Evolutionary conservation across 2,113 vertebrate species (phyloP), one percentile per base, ranked within the genome.

Genomic region (Alligator sinensis): DNA sequence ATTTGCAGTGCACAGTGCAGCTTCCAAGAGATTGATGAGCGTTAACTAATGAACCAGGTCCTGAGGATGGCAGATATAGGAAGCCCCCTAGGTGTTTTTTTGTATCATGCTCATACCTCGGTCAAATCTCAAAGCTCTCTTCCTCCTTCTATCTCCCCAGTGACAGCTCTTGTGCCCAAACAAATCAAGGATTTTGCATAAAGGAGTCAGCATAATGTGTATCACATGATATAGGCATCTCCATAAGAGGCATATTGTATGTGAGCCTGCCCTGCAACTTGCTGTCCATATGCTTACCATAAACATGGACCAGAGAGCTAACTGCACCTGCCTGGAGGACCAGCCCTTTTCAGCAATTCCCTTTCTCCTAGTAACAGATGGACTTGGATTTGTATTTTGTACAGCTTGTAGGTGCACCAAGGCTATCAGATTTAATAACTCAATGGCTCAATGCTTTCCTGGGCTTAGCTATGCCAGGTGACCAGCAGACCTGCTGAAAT

Each of bases 81-180:
- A 30, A 87, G 55, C 12, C 85, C 84, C 83, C 54, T 85, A 80
- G 77, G 77, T 88, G 63, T 28, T 75, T 13, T 21, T 85, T 92
- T 63, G 25, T 80, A 66, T n/a, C 60, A 2, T 72, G 38, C 14
- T 80, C n/a, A 15, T 16, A 9, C 16, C 28, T 66, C 58, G 84
- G 55, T 76, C 25, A 75, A 19, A 78, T 63, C 16, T 93, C 94
- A 80, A 92, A 92, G 92, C 80, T 91, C 22, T 4, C 25, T 34
- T 61, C 77, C 89, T 91, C 78, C 60, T 25, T 10, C n/a, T 72
- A 19, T 72, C 6, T 47, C 61, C 38, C 55, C 75, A 79, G 30
- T 1, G 1, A 22, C 74, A 75, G 60, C 62, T 63, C 15, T 93
- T 80, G 25, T 61, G n/a, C 74, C 80, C 82, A 86, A 38, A 89